phyloP scores from a whole-genome alignment of 2,113 vertebrate genomes.

The Laticauda colubrina region DNA sequence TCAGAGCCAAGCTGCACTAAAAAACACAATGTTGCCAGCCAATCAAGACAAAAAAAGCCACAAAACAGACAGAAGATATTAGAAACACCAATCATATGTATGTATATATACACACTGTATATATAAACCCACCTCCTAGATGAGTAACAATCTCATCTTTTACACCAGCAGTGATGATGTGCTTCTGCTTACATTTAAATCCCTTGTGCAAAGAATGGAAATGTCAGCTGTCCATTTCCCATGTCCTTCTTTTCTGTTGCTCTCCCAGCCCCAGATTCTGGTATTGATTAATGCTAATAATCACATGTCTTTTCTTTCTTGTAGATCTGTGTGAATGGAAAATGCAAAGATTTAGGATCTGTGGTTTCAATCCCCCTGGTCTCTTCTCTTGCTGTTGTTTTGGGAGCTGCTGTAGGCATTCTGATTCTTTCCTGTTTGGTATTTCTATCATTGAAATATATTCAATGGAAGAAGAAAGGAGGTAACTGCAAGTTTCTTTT shows the following conservation, averaged over 20 bases:
- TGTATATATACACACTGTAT: too few species aligned
- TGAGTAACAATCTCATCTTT: background rate
- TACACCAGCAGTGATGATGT: background rate
- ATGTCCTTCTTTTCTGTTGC: background rate
- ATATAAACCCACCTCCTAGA: background rate
- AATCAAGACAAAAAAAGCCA: too few species aligned
- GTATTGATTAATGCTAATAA: background rate
- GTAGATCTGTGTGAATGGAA: conserved; percentile 74
- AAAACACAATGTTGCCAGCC: too few species aligned
- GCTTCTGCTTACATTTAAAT: background rate
- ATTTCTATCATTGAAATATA: conserved; percentile 71
- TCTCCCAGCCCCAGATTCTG: background rate
- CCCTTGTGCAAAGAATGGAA: background rate
- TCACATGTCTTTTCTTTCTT: conserved; percentile 2
- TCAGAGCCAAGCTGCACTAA: too few species aligned
- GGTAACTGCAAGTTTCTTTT: conserved; percentile 61
- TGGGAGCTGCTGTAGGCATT: conserved; percentile 74
- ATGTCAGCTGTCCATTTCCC: background rate
- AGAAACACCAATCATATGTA: too few species aligned
- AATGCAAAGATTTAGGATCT: conserved; percentile 72
- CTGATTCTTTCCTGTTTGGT: conserved; percentile 70
- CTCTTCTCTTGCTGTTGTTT: conserved; percentile 74
- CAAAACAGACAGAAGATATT: too few species aligned
- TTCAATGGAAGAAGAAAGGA: conserved; percentile 76
- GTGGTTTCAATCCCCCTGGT: conserved; percentile 71